phyloP scores from a whole-genome alignment of 2,797 vertebrate species.

The Tokudaia tokunoshimensis region DNA sequence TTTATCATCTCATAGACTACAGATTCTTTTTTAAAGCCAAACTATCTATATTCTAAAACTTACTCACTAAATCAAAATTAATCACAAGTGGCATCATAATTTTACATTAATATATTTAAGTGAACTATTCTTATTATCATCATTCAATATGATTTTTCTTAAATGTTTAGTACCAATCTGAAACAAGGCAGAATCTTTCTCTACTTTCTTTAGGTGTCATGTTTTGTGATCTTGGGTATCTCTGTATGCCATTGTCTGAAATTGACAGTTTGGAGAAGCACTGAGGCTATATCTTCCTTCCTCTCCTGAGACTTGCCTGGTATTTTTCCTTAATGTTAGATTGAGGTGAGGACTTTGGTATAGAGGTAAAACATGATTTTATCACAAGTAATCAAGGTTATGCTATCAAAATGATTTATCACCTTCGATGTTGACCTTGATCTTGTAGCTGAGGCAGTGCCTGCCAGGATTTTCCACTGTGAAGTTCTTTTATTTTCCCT shows the following conservation, averaged over 20 bases:
- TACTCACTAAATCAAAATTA: background rate
- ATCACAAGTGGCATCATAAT: background rate
- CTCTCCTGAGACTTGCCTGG: background rate
- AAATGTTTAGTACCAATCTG: background rate
- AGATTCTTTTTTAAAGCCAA: background rate
- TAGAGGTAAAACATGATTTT: background rate
- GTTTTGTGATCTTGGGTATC: background rate
- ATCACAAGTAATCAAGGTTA: background rate
- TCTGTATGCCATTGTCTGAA: background rate
- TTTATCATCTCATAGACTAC: background rate
- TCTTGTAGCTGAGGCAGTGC: background rate
- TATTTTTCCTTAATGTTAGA: background rate
- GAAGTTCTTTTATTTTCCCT: background rate
- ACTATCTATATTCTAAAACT: conserved; percentile 1
- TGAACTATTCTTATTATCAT: background rate
- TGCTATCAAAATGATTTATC: background rate
- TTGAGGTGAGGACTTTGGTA: background rate
- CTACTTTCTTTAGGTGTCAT: background rate
- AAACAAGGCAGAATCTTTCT: background rate
- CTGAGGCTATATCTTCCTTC: background rate
- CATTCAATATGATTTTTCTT: background rate
- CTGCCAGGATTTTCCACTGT: background rate
- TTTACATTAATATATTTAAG: background rate
- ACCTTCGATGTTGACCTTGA: background rate
- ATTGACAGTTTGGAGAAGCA: background rate